These are phyloP conservation scores for Xenops minutus DNA, from an alignment of 2,797 vertebrate species.

Conservation along the genomic window DNA sequence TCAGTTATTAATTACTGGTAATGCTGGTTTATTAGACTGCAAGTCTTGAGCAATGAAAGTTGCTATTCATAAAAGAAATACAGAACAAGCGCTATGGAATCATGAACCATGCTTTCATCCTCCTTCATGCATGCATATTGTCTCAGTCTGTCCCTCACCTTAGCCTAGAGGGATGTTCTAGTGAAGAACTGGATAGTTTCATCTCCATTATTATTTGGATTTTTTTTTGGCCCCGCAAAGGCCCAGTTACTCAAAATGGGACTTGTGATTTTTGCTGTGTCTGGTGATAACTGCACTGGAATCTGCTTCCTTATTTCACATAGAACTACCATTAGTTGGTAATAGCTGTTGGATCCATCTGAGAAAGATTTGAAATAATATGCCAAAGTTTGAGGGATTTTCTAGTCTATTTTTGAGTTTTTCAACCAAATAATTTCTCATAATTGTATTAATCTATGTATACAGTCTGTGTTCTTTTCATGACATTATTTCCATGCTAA, in stretches of 20 bases:
- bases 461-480: not conserved
- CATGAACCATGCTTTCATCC: fast-evolving
- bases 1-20: not conserved
- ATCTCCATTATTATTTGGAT: not conserved
- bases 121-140: not conserved
- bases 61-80: not conserved
- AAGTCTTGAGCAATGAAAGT: not conserved
- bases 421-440: not conserved
- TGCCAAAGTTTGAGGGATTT: not conserved
- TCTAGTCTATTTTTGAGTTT: not conserved
- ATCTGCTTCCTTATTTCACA: not conserved
- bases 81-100: not conserved
- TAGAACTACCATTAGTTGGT: not conserved
- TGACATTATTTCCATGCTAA: not conserved
- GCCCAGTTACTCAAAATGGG: not conserved
- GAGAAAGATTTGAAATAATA: not conserved
- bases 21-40: not conserved
- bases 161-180: not conserved
- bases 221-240: not conserved
- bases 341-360: not conserved
- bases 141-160: not conserved
- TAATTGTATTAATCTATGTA: not conserved
- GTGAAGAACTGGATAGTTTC: not conserved
- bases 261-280: not conserved
- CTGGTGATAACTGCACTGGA: not conserved